Evolutionary conservation across 30 jellyfish, hydroid and myxozoan species (phyloP).

Genomic region (Hydractinia symbiolongicarpus): DNA sequence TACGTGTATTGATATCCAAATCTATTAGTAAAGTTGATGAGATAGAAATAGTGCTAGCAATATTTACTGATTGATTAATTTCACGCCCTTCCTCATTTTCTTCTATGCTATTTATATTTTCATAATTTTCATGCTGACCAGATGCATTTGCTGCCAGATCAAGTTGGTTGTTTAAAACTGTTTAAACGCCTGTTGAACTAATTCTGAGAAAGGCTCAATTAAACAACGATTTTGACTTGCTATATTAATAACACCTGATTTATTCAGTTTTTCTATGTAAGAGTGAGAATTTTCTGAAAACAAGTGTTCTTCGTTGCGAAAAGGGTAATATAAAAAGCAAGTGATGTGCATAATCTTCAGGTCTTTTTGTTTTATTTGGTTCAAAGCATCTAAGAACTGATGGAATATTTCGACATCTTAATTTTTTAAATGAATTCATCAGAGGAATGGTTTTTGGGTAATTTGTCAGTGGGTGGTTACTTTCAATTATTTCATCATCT

Average conservation of each 20-base stretch:
- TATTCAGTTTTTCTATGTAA: neutral
- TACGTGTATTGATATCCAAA: constrained; percentile 2
- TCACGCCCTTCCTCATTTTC: no score
- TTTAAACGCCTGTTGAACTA: neutral
- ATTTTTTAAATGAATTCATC: constrained; percentile 9
- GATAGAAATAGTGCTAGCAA: neutral
- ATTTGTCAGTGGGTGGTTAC: neutral
- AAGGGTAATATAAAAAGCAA: constrained; percentile 10
- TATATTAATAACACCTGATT: constrained; percentile 13
- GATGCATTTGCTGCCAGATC: neutral
- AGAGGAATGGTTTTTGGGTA: constrained; percentile 10
- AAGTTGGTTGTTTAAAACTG: neutral
- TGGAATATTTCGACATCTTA: constrained; percentile 7
- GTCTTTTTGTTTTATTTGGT: neutral
- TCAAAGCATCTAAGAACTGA: constrained; percentile 9
- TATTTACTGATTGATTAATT: neutral
- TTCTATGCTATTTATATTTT: neutral
- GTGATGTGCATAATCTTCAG: constrained; percentile 18
- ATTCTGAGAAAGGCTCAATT: constrained; percentile 12
- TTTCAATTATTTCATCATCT: neutral
- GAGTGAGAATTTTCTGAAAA: neutral
- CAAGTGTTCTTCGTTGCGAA: constrained; percentile 5
- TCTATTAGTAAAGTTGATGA: neutral
- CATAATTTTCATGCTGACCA: constrained; percentile 13
- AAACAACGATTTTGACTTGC: neutral